Evolutionary conservation across 2,797 vertebrate species (phyloP), one percentile per base, ranked within the genome.

Genomic region (Rhinogobio ventralis): DNA sequence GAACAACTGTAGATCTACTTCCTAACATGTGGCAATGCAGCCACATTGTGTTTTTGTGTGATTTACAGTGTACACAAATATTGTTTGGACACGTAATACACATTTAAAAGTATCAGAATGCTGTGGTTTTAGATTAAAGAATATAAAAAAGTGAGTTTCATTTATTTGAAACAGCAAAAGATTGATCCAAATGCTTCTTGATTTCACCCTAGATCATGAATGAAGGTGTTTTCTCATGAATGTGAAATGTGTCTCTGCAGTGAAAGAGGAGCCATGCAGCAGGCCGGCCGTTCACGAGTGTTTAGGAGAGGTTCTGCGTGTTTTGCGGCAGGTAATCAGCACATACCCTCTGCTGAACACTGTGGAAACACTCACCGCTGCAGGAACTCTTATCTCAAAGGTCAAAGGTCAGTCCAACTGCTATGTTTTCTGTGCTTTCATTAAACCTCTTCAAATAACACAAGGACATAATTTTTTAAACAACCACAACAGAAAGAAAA

Each of bases 291-390:
- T 97, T 69, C 97, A 99, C 0, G 98, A 99, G 91, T 96, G 95
- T 87, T 90, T 99, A 86, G 97, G 97, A 0, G 98, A 99, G 88
- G 96, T 97, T 28, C 93, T 99, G 14, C 95, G 98, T 0, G 91
- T 98, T 83, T 92, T 99, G 88, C 96, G 96, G 0, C 97, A 98
- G 93, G 93, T 99, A 85, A 97, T 99, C 90, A 94, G 23, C 94
- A 98, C 95, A 2, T 97, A 98, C 89, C 97, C 97, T 0, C 94
- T 99, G 91, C 97, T 99, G 85, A 99, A 98, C 94, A 99, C 98
- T 0, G 93, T 99, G 91, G 98, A 99, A 92, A 98, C 96, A 0
- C 95, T 99, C 88, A 99, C 97, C 0, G 98, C 98, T 0, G 97
- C 98, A 0, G 97, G 98, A 17, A 98, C 96, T 13, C 97, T 99